phyloP scores from a whole-genome alignment of 2,113 vertebrate species.

The Serilophus lunatus region DNA sequence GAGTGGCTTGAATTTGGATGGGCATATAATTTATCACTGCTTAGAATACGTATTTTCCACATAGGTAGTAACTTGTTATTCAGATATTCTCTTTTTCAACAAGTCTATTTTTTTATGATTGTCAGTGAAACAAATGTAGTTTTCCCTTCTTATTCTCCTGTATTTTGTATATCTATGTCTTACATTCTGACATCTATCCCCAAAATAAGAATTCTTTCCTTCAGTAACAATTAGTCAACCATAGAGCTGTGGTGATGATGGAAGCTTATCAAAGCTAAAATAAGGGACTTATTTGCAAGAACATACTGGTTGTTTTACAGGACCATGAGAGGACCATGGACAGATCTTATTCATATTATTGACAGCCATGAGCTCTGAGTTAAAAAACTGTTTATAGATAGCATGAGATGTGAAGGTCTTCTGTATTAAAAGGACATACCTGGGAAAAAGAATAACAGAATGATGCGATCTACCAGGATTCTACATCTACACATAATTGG shows the following conservation, averaged over 20 bases:
- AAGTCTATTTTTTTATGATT: not conserved
- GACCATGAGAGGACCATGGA: slow-evolving; percentile 48
- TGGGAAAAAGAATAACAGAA: not conserved
- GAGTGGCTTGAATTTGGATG: not conserved
- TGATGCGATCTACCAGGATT: not conserved
- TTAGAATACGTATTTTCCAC: not conserved
- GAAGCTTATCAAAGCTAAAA: not conserved
- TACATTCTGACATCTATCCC: not conserved
- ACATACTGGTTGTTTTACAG: not conserved
- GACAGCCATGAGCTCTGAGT: not conserved
- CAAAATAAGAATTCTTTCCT: not conserved
- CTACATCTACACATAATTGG: not conserved
- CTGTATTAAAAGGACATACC: not conserved
- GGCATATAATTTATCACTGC: not conserved
- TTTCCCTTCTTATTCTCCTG: not conserved
- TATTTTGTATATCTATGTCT: not conserved
- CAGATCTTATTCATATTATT: slow-evolving; percentile 29
- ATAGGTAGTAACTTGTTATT: not conserved
- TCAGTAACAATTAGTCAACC: not conserved
- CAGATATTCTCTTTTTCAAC: not conserved
- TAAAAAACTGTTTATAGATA: not conserved
- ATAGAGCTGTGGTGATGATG: not conserved
- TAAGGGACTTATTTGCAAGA: not conserved
- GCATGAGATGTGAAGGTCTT: not conserved
- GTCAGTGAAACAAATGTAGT: not conserved